Percentiles rank a stretch among this genome's conserved stretches.
These are phyloP conservation scores for Drosophila mayaguana DNA, from an alignment of 2,888 invertebrate genomes.

Conservation along the genomic window DNA sequence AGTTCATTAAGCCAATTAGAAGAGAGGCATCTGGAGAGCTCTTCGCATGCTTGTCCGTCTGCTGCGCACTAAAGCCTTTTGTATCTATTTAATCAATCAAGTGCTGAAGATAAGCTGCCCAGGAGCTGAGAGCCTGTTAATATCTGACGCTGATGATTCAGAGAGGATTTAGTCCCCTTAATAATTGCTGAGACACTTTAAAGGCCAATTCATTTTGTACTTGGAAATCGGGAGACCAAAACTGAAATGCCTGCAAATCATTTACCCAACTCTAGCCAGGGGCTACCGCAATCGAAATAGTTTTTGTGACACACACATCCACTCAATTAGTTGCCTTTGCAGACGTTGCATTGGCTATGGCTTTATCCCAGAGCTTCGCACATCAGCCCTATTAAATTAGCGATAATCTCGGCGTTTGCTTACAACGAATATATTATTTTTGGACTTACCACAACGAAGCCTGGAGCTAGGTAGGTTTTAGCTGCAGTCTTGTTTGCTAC, in stretches of 20 bases:
- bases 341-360: not conserved
- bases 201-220: not conserved
- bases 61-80: not conserved
- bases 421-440: constrained; percentile 70
- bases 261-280: not conserved
- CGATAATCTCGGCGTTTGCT: constrained; percentile 65
- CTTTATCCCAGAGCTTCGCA: not conserved
- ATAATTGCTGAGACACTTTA: not conserved
- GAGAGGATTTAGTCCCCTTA: not conserved
- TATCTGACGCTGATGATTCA: not conserved
- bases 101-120: not conserved
- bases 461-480: constrained; percentile 8
- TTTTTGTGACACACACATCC: not conserved
- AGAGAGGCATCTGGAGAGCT: not conserved
- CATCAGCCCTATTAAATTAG: constrained; percentile 49
- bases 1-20: constrained; percentile 14
- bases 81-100: constrained; percentile 12
- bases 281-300: not conserved
- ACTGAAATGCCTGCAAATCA: not conserved
- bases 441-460: constrained; percentile 34
- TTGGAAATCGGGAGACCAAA: not conserved
- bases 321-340: constrained; percentile 17
- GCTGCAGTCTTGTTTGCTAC: constrained; percentile 7
- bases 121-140: not conserved
- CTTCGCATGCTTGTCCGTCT: not conserved